Evolutionary conservation across 2,888 invertebrate species (phyloP), one percentile per base, ranked within the genome.

Genomic region (Drosophila anceps): DNA sequence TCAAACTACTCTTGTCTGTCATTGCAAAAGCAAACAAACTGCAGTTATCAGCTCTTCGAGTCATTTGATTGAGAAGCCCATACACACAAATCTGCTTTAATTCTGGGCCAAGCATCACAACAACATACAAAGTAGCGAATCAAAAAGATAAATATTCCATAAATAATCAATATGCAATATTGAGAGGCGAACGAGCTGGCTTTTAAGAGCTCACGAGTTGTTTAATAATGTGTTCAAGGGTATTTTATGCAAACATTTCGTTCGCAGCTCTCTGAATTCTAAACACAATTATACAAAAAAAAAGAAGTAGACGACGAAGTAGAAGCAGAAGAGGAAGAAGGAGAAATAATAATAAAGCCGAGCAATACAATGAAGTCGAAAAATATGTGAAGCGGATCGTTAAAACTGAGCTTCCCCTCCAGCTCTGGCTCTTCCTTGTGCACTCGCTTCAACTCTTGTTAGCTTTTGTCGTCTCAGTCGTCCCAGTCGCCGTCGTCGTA

Each of bases 381-480:
- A 58, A 73, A 60, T 73, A 79, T 73, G 70, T 78, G 70, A 74
- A 75, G 72, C 85, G 81, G 79, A 84, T 87, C 84, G 85, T 84
- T 87, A 87, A 84, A 80, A 51, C 78, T 59, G 48, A 51, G 12
- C 15, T 24, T 58, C 69, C 51, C 53, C 58, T 18, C 4, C 1
- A 7, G 1, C n/a, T 5, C 8, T 33, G 9, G 6, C 27, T 39
- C 27, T 9, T 27, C 4, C 10, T 4, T 8, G n/a, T 2, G 4
- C 50, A 5, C 18, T 50, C 10, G 12, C 31, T 46, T 0, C 46
- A 12, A n/a, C 54, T 54, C 37, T 20, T 41, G 37, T 27, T 50
- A 10, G 50, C 29, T 51, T 44, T 63, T 35, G 37, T 35, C 58
- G 68, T 60, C 59, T 31, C 48, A 24, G 64, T 61, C 46, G 43